phyloP scores from a whole-genome alignment of 1,140 invertebrate genomes.

The Agraylea sexmaculata region DNA sequence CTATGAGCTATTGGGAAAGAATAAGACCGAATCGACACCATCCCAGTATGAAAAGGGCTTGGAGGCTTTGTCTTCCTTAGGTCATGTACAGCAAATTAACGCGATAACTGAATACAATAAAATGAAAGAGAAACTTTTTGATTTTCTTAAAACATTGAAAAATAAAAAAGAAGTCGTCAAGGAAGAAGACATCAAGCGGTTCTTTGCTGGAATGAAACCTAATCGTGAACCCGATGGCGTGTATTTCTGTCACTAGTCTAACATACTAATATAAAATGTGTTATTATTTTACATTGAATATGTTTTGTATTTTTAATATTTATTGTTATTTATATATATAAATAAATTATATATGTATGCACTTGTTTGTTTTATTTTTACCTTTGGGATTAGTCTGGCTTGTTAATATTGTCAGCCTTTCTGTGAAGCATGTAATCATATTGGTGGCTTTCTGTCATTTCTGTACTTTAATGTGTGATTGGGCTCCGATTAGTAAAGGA shows the following conservation, averaged over 20 bases:
- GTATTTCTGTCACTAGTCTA: conserved; percentile 63
- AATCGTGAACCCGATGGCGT: conserved; percentile 59
- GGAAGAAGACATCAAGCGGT: conserved; percentile 82
- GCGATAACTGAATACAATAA: conserved; percentile 76
- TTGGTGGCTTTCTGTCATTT: no score
- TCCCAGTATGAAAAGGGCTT: conserved; percentile 66
- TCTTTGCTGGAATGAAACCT: conserved; percentile 73
- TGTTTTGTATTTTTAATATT: no score
- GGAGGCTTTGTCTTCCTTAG: conserved; percentile 61
- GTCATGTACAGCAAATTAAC: conserved; percentile 72
- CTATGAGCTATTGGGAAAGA: conserved; percentile 72
- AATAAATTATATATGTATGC: no score
- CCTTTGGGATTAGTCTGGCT: no score
- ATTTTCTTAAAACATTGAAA: conserved; percentile 80
- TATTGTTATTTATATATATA: no score
- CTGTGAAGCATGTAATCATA: no score
- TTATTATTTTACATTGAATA: no score
- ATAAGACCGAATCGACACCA: conserved; percentile 35
- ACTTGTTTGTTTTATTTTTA: no score
- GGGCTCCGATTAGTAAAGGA: no score
- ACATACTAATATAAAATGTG: no score
- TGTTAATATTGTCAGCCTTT: no score
- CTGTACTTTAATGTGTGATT: no score
- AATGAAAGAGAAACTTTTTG: conserved; percentile 71
- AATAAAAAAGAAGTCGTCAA: conserved; percentile 76